Evolutionary conservation across 2,888 invertebrate genomes (phyloP).

Genomic region (Cabera pusaria): DNA sequence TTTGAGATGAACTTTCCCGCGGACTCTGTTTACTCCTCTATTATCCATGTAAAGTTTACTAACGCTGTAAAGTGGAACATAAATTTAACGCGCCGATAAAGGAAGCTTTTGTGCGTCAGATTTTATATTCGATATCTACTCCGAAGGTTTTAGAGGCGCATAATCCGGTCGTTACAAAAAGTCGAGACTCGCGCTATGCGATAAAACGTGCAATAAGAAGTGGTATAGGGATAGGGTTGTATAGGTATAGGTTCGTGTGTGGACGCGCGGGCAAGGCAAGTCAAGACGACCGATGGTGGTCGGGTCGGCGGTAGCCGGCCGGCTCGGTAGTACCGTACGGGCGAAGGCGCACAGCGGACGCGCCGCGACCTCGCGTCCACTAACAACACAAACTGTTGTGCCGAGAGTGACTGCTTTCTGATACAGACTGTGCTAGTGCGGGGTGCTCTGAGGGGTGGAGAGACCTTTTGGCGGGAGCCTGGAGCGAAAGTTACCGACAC

Average conservation of each 20-base stretch:
- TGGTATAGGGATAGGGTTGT: conserved; percentile 20
- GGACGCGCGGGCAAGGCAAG: conserved; percentile 40
- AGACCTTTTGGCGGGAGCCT: conserved; percentile 58
- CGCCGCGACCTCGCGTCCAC: conserved; percentile 41
- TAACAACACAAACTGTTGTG: conserved; percentile 43
- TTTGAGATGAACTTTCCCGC: conserved; percentile 41
- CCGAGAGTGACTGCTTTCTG: too few relatives aligned
- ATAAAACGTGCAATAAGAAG: conserved; percentile 66
- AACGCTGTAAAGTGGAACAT: conserved; percentile 23
- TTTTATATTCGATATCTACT: conserved; percentile 48
- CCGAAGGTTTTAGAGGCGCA: conserved; percentile 55
- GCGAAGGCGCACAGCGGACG: conserved; percentile 67
- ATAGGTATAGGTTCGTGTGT: conserved; percentile 40
- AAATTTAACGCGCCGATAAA: conserved; percentile 37
- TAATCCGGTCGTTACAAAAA: conserved; percentile 63
- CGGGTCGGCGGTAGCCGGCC: conserved; percentile 30
- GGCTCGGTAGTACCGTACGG: conserved; percentile 67
- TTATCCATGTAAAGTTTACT: conserved; percentile 28
- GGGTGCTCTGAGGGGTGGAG: conserved; percentile 34
- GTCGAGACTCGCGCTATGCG: conserved; percentile 47
- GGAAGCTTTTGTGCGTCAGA: conserved; percentile 33
- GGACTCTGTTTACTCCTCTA: conserved; percentile 31
- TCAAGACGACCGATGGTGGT: conserved; percentile 34
- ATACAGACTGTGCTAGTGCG: conserved; percentile 49
- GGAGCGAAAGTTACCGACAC: conserved; percentile 53